Percentiles rank a stretch among this genome's conserved stretches.
Conservation (phyloP, 2,888 invertebrate species). For the Epinotia bilunana region DNA sequence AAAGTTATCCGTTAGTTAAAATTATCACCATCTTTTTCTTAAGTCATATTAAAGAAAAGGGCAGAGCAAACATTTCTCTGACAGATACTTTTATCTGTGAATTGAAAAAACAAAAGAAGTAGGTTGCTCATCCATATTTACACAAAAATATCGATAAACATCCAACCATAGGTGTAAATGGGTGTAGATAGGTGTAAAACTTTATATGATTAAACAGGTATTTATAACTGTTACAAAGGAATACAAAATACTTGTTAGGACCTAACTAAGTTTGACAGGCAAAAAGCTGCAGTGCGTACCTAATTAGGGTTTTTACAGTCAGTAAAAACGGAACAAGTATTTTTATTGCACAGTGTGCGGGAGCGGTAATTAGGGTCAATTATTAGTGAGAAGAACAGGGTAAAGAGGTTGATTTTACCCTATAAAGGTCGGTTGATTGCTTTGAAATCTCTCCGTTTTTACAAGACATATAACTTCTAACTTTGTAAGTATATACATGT, state of each 20-base stretch:
- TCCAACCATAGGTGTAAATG: too few relatives aligned
- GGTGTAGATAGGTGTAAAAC: too few relatives aligned
- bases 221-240: background rate
- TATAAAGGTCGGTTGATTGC: background rate
- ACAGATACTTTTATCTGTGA: too few relatives aligned
- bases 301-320: background rate
- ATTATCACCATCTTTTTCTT: too few relatives aligned
- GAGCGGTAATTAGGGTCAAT: constrained; percentile 9
- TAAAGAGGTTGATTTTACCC: background rate
- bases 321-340: constrained; percentile 1
- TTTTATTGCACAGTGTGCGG: constrained; percentile 6
- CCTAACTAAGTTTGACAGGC: constrained; percentile 3
- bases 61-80: too few relatives aligned
- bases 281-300: background rate
- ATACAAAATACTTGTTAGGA: constrained; percentile 2
- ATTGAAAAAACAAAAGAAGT: too few relatives aligned
- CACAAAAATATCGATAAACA: too few relatives aligned
- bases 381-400: constrained; percentile 1
- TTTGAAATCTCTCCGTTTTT: background rate
- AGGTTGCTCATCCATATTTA: too few relatives aligned
- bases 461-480: background rate
- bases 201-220: background rate
- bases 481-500: background rate
- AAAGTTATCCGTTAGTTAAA: too few relatives aligned
- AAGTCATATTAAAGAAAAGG: too few relatives aligned